phyloP scores from a whole-genome alignment of 2,888 invertebrate genomes.

The Aplocera efformata region DNA sequence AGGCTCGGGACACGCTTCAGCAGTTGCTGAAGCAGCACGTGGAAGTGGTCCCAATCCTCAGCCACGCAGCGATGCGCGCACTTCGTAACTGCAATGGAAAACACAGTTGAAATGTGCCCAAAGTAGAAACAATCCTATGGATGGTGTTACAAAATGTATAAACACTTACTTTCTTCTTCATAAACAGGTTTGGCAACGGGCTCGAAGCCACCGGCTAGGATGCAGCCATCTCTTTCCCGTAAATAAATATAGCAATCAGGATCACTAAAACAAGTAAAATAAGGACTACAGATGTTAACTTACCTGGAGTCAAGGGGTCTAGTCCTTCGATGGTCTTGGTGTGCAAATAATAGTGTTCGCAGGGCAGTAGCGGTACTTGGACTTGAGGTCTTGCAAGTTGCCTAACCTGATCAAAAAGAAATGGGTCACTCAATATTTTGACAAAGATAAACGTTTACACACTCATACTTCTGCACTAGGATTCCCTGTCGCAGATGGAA shows the following conservation, averaged over 20 bases:
- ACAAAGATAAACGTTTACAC: too few species aligned
- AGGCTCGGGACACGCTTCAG: conserved; percentile 91
- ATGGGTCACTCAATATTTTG: too few species aligned
- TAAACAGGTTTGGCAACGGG: conserved; percentile 94
- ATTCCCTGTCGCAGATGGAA: too few species aligned
- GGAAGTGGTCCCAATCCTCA: conserved; percentile 98
- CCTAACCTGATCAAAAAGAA: conserved; percentile 80
- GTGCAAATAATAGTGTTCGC: conserved; percentile 95
- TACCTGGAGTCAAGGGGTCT: conserved; percentile 90
- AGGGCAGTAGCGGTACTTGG: conserved; percentile 93
- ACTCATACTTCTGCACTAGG: too few species aligned
- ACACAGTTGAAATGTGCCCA: background rate
- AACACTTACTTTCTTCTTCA: conserved; percentile 82
- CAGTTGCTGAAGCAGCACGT: conserved; percentile 91
- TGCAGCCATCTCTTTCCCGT: conserved; percentile 90
- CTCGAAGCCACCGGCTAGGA: conserved; percentile 95
- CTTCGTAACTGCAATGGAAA: conserved; percentile 59
- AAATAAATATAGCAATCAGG: conserved; percentile 93
- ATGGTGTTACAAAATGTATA: background rate
- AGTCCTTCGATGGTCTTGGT: conserved; percentile 90
- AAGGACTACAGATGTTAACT: conserved; percentile 8
- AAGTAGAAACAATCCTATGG: background rate
- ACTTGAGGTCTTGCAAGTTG: conserved; percentile 91
- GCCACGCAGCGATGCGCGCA: conserved; percentile 84
- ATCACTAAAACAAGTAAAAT: too few species aligned